Evolutionary conservation across 1,140 invertebrate genomes (phyloP), one percentile per base, ranked within the genome.

Genomic region (Dendroctonus ponderosae): DNA sequence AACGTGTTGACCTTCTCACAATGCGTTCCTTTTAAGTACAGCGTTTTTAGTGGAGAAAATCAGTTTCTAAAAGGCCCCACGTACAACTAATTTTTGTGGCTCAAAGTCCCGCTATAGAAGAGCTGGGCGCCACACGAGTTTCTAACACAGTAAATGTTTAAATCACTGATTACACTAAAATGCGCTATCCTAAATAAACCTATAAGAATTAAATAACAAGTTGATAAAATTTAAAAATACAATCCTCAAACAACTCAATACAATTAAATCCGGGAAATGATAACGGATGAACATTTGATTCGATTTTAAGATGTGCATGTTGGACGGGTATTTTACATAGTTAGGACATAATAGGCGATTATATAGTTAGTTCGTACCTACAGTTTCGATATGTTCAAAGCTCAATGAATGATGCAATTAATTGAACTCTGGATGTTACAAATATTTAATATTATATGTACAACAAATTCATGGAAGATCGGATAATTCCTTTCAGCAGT

Each of bases 191-290:
- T 66, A 69, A 67, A 71, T 71, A 71, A 71, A 67, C 59, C 62
- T 61, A 67, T 71, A 69, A 67, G 59, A 73, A 71, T 71, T 71
- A 71, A 73, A 73, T 71, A 73, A 73, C 70, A 73, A 70, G 67
- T 68, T 59, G 62, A 73, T 73, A 73, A 73, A 72, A 71, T 71
- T 62, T 58, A 70, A 59, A 67, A 70, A 67, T 69, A 63, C 42
- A 46, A 63, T 62, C 7, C 48, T 68, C 61, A 26, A 26, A 26
- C 26, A 26, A 26, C 26, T 26, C 26, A 26, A 26, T 26, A 26
- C 26, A 26, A 26, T 26, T 26, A 26, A 26, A 26, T 26, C 26
- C 26, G 26, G 26, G 26, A 26, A 26, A 26, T 26, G 26, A 2
- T 26, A 26, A 26, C 26, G 26, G 26, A 26, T 26, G 26, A 26